Evolutionary conservation across 1,140 invertebrate genomes (phyloP).

Genomic region (Globodera rostochiensis): DNA sequence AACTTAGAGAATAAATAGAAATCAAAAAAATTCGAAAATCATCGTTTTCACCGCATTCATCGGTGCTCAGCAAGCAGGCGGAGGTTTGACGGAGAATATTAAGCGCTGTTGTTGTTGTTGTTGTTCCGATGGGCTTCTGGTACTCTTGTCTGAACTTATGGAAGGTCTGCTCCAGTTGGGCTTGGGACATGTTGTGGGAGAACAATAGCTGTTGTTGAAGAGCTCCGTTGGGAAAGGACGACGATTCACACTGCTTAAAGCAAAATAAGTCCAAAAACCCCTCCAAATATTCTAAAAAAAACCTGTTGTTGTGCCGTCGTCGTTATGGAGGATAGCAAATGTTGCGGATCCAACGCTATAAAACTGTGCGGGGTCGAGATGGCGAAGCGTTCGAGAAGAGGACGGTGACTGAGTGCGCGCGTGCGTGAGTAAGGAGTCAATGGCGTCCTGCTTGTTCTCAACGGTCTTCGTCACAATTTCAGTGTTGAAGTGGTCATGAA

Average conservation of each 20-base stretch:
- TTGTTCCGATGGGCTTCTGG: too few relatives aligned
- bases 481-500: too few relatives aligned
- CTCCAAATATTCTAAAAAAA: not conserved
- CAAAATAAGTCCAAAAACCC: not conserved
- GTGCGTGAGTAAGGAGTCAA: too few relatives aligned
- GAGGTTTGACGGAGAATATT: not conserved
- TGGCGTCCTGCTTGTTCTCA: too few relatives aligned
- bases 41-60: not conserved
- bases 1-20: not conserved
- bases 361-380: constrained; percentile 80
- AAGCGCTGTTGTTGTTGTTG: not conserved
- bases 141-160: constrained; percentile 81
- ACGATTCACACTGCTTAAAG: not conserved
- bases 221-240: not conserved
- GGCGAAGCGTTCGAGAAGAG: constrained; percentile 84
- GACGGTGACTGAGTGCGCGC: too few relatives aligned
- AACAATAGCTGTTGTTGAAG: not conserved
- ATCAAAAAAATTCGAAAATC: not conserved
- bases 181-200: constrained; percentile 68
- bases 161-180: constrained; percentile 72
- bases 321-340: constrained; percentile 15
- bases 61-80: not conserved
- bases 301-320: not conserved
- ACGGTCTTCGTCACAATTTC: too few relatives aligned
- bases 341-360: constrained; percentile 50